phyloP scores from a whole-genome alignment of 2,888 invertebrate genomes.

The Hololepta plana region DNA sequence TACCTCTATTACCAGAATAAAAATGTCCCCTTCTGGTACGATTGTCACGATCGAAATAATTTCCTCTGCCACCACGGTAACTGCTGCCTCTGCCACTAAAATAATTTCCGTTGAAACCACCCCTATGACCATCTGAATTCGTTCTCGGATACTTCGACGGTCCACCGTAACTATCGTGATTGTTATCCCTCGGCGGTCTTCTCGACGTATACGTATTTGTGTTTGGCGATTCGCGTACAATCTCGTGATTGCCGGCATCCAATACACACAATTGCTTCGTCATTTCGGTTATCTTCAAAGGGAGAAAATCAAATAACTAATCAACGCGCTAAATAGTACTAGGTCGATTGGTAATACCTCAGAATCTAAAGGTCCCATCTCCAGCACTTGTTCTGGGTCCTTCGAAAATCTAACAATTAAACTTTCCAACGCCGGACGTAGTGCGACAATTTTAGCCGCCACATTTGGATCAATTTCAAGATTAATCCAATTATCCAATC shows the following conservation, averaged over 20 bases:
- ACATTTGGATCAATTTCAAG: conserved; percentile 61
- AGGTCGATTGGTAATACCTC: no score
- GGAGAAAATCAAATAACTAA: no score
- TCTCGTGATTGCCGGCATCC: conserved; percentile 55
- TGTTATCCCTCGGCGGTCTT: conserved; percentile 31
- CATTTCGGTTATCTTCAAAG: no score
- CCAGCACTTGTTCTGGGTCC: conserved; percentile 58
- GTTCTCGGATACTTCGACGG: no score
- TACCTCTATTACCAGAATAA: no score
- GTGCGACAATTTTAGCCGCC: conserved; percentile 67
- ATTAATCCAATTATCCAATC: conserved; percentile 89
- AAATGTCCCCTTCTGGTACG: no score
- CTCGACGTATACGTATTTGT: conserved; percentile 21
- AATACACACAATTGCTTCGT: conserved; percentile 61
- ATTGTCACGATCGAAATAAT: no score
- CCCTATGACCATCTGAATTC: no score
- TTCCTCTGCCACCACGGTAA: conserved; percentile 11
- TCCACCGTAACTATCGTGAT: conserved; percentile 18
- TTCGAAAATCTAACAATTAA: conserved; percentile 64
- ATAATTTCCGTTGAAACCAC: no score
- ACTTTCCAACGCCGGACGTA: conserved; percentile 78
- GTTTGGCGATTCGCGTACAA: conserved; percentile 32
- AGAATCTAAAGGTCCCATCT: conserved; percentile 40
- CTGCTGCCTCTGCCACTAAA: conserved; percentile 3
- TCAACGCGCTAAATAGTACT: no score